Conservation (phyloP, 2,113 vertebrate species). For the Hymenochirus boettgeri region DNA sequence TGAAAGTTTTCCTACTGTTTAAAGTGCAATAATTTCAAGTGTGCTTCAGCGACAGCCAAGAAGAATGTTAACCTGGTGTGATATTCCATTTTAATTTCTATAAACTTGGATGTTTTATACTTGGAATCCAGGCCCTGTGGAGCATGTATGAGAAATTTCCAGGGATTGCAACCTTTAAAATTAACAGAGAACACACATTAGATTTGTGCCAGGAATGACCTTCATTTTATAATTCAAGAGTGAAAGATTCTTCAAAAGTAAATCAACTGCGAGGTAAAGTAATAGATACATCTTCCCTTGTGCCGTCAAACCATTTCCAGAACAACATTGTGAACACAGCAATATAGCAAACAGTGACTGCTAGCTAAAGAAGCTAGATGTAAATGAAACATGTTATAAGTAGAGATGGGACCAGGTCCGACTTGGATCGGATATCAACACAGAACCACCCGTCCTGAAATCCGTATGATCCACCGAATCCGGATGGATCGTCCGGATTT, state of each 20-base stretch:
- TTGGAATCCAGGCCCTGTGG: not conserved
- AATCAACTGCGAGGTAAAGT: constrained; percentile 38
- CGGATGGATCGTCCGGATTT: too few relatives aligned
- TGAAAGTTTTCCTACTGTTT: too few relatives aligned
- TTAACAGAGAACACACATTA: constrained; percentile 10
- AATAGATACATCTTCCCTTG: constrained; percentile 36
- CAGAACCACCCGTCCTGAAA: too few relatives aligned
- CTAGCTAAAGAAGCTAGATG: constrained; percentile 4
- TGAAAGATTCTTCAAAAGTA: constrained; percentile 39
- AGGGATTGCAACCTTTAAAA: constrained; percentile 17
- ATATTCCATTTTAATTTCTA: not conserved
- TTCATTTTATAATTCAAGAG: constrained; percentile 35
- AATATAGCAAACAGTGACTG: constrained; percentile 22
- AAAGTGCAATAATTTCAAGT: not conserved
- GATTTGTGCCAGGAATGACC: constrained; percentile 22
- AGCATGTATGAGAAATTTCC: constrained; percentile 1
- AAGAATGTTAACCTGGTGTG: not conserved
- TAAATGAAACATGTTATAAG: not conserved
- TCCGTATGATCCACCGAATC: too few relatives aligned
- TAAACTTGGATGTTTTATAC: not conserved
- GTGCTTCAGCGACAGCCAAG: too few relatives aligned
- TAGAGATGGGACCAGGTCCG: too few relatives aligned
- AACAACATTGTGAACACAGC: constrained; percentile 22
- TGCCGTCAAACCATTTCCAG: constrained; percentile 31
- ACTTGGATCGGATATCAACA: too few relatives aligned